These are phyloP conservation scores for Drosophila mauritiana DNA, from an alignment of 1,140 invertebrate genomes.

Conservation along the genomic window DNA sequence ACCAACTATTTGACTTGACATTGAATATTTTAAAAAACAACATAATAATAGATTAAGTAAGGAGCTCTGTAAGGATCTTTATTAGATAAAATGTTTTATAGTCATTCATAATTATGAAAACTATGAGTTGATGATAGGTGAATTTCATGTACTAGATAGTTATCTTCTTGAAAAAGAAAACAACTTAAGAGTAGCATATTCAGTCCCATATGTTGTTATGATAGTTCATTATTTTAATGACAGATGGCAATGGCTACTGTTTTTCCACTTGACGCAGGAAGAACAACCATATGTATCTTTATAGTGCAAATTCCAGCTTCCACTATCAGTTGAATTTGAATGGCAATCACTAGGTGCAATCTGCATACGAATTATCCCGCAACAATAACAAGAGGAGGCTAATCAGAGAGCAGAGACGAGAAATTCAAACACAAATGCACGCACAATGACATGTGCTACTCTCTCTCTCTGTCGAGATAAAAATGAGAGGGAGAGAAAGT, in stretches of 20 bases:
- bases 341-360: conserved; percentile 17
- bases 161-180: no score
- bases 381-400: conserved; percentile 11
- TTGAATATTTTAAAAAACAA: no score
- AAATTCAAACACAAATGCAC: background rate
- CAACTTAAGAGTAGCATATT: no score
- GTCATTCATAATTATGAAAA: no score
- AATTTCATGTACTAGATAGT: no score
- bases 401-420: conserved; percentile 20
- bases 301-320: background rate
- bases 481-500: conserved; percentile 12
- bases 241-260: background rate
- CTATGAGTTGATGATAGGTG: no score
- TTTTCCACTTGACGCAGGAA: background rate
- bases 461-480: background rate
- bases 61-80: no score
- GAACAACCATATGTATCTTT: background rate
- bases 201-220: no score
- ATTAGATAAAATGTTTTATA: no score
- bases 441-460: conserved; percentile 23
- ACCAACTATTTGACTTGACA: no score
- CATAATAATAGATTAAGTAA: no score
- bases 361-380: conserved; percentile 27
- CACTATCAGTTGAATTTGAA: conserved; percentile 24
- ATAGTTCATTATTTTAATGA: no score